These are phyloP conservation scores for Creontiades dilutus DNA, from an alignment of 2,888 invertebrate genomes.

Conservation along the genomic window DNA sequence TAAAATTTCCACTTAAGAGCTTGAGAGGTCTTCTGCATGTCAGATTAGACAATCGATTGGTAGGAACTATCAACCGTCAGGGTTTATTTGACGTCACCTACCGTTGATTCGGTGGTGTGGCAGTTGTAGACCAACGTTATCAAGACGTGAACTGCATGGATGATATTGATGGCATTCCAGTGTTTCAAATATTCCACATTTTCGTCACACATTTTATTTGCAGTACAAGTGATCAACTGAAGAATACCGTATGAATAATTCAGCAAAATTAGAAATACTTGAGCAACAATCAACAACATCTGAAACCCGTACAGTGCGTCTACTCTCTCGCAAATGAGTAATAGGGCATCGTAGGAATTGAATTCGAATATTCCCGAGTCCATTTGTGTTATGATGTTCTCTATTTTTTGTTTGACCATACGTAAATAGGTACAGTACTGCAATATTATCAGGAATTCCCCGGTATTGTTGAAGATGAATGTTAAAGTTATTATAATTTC, in stretches of 20 bases:
- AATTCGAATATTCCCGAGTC: not conserved
- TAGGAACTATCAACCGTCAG: no score
- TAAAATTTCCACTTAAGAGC: no score
- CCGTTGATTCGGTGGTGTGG: not conserved
- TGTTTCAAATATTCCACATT: not conserved
- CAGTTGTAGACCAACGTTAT: not conserved
- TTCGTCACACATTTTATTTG: not conserved
- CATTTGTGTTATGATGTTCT: not conserved
- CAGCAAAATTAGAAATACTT: not conserved
- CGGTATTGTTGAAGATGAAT: not conserved
- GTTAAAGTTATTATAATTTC: not conserved
- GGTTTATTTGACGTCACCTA: not conserved
- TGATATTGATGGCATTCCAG: not conserved
- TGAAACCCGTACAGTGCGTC: conserved; percentile 29
- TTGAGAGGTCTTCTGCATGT: no score
- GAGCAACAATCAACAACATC: not conserved
- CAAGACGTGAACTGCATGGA: not conserved
- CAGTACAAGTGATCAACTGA: not conserved
- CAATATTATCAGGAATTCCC: not conserved
- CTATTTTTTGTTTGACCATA: not conserved
- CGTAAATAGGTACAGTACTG: not conserved
- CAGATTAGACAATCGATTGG: no score
- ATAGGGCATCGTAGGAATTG: not conserved
- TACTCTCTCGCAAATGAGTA: not conserved
- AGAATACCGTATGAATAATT: not conserved